These are phyloP conservation scores for Chroicocephalus ridibundus DNA, from an alignment of 2,113 vertebrate genomes.

Conservation along the genomic window DNA sequence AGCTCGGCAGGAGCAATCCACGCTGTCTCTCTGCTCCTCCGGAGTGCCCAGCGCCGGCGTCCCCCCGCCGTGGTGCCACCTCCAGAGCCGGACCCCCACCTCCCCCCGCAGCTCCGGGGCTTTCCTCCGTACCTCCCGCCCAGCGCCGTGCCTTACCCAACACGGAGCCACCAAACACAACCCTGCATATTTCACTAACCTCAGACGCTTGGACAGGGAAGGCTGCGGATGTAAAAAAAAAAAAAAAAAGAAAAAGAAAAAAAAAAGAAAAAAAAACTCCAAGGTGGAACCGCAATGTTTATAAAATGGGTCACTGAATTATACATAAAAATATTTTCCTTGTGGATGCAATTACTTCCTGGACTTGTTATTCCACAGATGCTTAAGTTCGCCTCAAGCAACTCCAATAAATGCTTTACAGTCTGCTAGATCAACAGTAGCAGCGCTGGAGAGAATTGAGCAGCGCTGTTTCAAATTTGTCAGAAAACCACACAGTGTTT, in stretches of 20 bases:
- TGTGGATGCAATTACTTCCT: slow-evolving; percentile 58
- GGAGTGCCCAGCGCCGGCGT: rapidly evolving
- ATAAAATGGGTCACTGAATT: slow-evolving; percentile 63
- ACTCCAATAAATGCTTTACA: slow-evolving; percentile 44
- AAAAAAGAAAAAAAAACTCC: neutral
- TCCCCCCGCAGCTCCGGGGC: neutral
- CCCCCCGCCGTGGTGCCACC: neutral
- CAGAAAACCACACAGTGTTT: slow-evolving; percentile 49
- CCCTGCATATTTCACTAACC: neutral
- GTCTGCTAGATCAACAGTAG: slow-evolving; percentile 49
- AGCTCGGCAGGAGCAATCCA: neutral
- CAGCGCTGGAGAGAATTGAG: slow-evolving; percentile 34
- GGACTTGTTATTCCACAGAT: slow-evolving; percentile 45
- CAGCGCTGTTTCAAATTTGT: slow-evolving; percentile 37
- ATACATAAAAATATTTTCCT: slow-evolving; percentile 67
- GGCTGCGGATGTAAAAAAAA: neutral
- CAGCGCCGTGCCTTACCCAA: neutral
- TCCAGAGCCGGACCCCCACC: rapidly evolving
- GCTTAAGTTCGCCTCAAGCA: slow-evolving; percentile 32
- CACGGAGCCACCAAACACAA: neutral
- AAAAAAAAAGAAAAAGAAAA: neutral
- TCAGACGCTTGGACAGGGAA: neutral
- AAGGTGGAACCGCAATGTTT: slow-evolving; percentile 54
- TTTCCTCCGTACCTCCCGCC: neutral
- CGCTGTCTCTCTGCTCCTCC: neutral